Evolutionary conservation across 2,888 invertebrate species (phyloP).

Genomic region (Scaptomyza caliginosa): DNA sequence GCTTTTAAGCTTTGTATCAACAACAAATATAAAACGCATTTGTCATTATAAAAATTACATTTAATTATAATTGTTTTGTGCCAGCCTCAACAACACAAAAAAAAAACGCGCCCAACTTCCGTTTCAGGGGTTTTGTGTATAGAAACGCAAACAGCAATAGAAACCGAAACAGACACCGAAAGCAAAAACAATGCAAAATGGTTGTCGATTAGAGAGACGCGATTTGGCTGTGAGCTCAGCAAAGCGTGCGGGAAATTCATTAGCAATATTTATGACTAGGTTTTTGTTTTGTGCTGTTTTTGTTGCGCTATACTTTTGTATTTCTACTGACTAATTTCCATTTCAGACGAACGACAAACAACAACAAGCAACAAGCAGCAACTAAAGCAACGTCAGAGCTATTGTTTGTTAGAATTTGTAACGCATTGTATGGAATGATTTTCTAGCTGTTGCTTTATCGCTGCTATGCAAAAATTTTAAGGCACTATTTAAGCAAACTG

Average conservation of each 20-base stretch:
- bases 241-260: slow-evolving; percentile 81
- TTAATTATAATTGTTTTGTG: slow-evolving; percentile 73
- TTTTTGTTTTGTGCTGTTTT: slow-evolving; percentile 20
- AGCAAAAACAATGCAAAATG: slow-evolving; percentile 48
- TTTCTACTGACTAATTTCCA: slow-evolving; percentile 70
- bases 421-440: slow-evolving; percentile 4
- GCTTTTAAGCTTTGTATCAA: slow-evolving; percentile 4
- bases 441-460: slow-evolving; percentile 31
- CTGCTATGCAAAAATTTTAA: slow-evolving; percentile 40
- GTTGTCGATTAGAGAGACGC: slow-evolving; percentile 51
- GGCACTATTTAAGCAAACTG: not conserved
- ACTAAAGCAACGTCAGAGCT: slow-evolving; percentile 37
- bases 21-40: slow-evolving; percentile 51
- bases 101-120: slow-evolving; percentile 73
- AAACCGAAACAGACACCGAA: slow-evolving; percentile 3
- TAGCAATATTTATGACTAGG: slow-evolving; percentile 77
- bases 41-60: slow-evolving; percentile 79
- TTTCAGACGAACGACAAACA: slow-evolving; percentile 39
- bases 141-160: not conserved
- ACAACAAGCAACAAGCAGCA: too few species aligned
- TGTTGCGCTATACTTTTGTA: slow-evolving; percentile 34
- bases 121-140: slow-evolving; percentile 44
- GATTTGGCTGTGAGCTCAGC: slow-evolving; percentile 61
- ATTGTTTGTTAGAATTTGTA: slow-evolving; percentile 57
- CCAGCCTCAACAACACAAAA: slow-evolving; percentile 44